Conservation (phyloP, 2,797 vertebrate genomes). For the Danio tinwini region DNA sequence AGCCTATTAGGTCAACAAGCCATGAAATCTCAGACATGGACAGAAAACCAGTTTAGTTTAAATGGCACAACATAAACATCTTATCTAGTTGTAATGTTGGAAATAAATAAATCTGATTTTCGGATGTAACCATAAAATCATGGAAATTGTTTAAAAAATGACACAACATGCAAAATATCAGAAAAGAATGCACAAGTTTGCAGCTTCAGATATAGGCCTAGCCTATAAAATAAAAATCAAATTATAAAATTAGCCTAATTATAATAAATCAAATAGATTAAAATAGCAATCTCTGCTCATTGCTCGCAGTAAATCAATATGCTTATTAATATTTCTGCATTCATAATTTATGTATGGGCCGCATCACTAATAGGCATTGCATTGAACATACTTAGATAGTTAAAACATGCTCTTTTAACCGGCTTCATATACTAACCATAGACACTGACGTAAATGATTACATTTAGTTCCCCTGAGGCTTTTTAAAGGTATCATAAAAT, state of each 20-base stretch:
- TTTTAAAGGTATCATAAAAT: background rate
- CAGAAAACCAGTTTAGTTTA: background rate
- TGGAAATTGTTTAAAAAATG: too few species aligned
- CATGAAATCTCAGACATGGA: background rate
- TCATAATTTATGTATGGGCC: constrained; percentile 13
- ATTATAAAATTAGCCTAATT: background rate
- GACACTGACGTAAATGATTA: background rate
- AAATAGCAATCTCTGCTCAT: background rate
- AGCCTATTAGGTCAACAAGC: background rate
- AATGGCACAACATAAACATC: too few species aligned
- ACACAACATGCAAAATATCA: background rate
- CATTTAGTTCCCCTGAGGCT: background rate
- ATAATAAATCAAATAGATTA: background rate
- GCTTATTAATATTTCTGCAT: constrained; percentile 19
- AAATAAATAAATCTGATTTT: too few species aligned
- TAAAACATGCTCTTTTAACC: background rate
- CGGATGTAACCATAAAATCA: too few species aligned
- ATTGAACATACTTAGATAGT: background rate
- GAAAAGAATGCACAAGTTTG: background rate
- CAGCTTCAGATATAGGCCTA: background rate
- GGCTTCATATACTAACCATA: background rate
- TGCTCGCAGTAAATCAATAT: background rate
- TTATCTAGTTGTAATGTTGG: too few species aligned
- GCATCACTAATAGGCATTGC: constrained; percentile 5
- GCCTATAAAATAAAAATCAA: background rate